Conservation (phyloP, 1,140 invertebrate genomes). For the Dreissena rostriformis region DNA sequence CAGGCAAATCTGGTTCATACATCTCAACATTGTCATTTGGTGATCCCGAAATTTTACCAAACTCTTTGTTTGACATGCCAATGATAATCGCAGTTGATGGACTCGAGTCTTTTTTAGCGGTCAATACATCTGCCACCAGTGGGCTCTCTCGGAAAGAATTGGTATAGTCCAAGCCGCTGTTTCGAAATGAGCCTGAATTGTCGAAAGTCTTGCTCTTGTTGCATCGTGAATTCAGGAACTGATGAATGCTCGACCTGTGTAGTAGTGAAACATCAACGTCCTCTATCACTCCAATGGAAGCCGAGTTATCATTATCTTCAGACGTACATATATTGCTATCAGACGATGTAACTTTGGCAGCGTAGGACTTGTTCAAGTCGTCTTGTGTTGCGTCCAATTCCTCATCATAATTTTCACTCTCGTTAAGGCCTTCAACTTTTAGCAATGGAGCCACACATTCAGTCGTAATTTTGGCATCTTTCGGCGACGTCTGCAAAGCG, state of each 20-base stretch:
- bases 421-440: not conserved
- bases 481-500: not conserved
- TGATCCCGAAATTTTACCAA: not conserved
- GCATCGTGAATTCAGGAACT: conserved; percentile 50
- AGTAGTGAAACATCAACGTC: conserved; percentile 49
- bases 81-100: not conserved
- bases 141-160: not conserved
- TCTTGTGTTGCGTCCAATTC: not conserved
- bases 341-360: not conserved
- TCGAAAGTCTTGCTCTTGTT: conserved; percentile 48
- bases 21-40: conserved; percentile 15
- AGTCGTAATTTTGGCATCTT: not conserved
- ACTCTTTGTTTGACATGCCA: not conserved
- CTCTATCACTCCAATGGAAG: conserved; percentile 35
- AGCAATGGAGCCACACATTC: no score
- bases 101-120: not conserved
- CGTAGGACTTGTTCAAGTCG: not conserved
- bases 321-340: not conserved
- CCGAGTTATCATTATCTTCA: not conserved
- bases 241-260: conserved; percentile 45
- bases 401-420: not conserved
- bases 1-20: conserved; percentile 11
- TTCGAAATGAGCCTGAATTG: conserved; percentile 22
- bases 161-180: not conserved
- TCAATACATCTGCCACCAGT: not conserved